Conservation (phyloP, 2,797 vertebrate genomes). For the Lutjanus campechanus region DNA sequence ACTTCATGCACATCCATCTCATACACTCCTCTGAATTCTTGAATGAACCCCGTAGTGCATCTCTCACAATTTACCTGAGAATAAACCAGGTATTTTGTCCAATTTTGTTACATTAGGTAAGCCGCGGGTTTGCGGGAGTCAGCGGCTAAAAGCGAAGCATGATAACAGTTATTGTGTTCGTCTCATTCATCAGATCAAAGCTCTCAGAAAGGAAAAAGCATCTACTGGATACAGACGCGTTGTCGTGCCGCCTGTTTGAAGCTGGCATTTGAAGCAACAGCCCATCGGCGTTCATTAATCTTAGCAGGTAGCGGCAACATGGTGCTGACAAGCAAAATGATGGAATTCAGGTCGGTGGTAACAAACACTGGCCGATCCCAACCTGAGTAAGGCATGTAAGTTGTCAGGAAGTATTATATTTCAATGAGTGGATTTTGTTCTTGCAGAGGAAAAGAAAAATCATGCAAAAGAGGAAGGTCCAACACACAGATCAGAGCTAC, state of each 20-base stretch:
- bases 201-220: constrained; percentile 22
- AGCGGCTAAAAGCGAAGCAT: constrained; percentile 10
- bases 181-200: constrained; percentile 42
- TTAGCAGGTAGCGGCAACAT: not conserved
- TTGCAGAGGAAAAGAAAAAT: constrained; percentile 1
- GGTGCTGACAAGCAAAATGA: constrained; percentile 6
- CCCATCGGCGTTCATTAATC: constrained; percentile 31
- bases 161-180: constrained; percentile 21
- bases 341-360: constrained; percentile 21
- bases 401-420: constrained; percentile 25
- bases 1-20: constrained; percentile 4
- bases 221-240: constrained; percentile 21
- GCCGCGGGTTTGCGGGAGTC: constrained; percentile 2
- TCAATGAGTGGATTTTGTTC: not conserved
- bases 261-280: constrained; percentile 11
- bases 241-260: constrained; percentile 23
- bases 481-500: not conserved
- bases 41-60: not conserved
- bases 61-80: constrained; percentile 5
- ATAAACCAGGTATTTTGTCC: not conserved
- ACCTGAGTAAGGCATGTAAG: constrained; percentile 10
- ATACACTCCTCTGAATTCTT: not conserved
- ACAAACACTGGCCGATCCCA: constrained; percentile 2
- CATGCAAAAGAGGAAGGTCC: not conserved
- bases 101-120: constrained; percentile 24